Conservation (phyloP, 2,797 vertebrate species). For the Thamnophis elegans region DNA sequence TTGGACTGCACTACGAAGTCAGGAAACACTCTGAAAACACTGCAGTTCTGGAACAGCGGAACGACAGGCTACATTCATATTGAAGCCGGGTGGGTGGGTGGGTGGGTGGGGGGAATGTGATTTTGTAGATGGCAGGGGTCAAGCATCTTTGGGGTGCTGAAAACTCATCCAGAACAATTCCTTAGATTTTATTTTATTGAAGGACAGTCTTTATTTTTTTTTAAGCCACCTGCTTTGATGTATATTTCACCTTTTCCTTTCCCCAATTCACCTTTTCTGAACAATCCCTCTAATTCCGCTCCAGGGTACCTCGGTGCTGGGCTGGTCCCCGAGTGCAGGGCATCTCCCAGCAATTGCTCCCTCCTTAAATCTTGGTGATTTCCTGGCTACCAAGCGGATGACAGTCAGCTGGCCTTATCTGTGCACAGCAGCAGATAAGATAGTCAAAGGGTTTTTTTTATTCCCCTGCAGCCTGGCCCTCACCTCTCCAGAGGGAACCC, state of each 20-base stretch:
- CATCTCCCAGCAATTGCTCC: slow-evolving; percentile 75
- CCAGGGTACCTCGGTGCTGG: slow-evolving; percentile 73
- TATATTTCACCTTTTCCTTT: slow-evolving; percentile 70
- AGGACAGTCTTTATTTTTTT: slow-evolving; percentile 62
- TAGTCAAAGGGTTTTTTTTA: slow-evolving; percentile 66
- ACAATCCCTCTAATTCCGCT: slow-evolving; percentile 74
- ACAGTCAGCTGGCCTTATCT: slow-evolving; percentile 35
- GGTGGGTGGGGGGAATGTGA: background rate
- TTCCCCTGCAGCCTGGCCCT: slow-evolving; percentile 58
- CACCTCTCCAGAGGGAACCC: slow-evolving; percentile 45
- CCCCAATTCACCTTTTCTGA: slow-evolving; percentile 77
- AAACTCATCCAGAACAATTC: slow-evolving; percentile 46
- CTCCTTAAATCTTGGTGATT: slow-evolving; percentile 59
- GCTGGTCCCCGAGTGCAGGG: slow-evolving; percentile 64
- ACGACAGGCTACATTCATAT: background rate
- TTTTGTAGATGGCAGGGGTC: background rate
- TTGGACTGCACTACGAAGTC: background rate
- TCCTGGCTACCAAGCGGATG: slow-evolving; percentile 56
- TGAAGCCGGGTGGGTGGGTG: background rate
- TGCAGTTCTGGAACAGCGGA: background rate
- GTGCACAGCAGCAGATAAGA: slow-evolving; percentile 57
- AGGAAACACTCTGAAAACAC: background rate
- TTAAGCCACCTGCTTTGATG: slow-evolving; percentile 67
- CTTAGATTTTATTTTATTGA: slow-evolving; percentile 60
- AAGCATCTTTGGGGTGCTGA: background rate